Conservation (phyloP, 2,113 vertebrate genomes). For the Asarcornis scutulata region DNA sequence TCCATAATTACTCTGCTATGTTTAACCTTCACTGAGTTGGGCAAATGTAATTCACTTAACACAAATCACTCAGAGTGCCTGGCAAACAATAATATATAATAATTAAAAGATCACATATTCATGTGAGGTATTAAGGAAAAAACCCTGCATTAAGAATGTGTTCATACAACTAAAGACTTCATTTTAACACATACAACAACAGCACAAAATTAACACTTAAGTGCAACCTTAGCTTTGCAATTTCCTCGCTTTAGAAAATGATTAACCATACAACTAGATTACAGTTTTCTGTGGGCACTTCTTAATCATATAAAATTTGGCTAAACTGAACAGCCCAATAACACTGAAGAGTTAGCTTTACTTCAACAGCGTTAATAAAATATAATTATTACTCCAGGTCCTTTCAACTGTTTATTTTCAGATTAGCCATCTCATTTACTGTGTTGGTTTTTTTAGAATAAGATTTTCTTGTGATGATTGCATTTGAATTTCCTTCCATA, state of each 20-base stretch:
- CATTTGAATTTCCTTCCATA: background rate
- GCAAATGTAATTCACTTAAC: conserved; percentile 4
- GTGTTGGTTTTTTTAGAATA: background rate
- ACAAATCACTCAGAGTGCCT: background rate
- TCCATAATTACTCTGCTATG: conserved; percentile 33
- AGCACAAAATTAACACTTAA: background rate
- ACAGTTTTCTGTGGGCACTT: background rate
- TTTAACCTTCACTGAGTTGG: conserved; percentile 38
- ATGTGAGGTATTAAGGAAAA: background rate
- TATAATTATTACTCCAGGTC: fast-evolving
- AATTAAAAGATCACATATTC: background rate
- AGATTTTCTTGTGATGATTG: background rate
- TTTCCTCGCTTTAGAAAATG: fast-evolving
- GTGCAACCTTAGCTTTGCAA: background rate
- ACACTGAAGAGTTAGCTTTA: background rate
- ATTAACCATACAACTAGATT: fast-evolving
- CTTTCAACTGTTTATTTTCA: background rate
- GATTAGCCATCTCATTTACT: background rate
- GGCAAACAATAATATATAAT: background rate
- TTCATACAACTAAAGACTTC: background rate
- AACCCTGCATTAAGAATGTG: background rate
- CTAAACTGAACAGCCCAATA: background rate
- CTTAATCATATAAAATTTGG: background rate
- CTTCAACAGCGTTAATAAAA: background rate
- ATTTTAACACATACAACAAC: background rate